Conservation (phyloP, 1,140 invertebrate genomes). For the Drosophila ficusphila region DNA sequence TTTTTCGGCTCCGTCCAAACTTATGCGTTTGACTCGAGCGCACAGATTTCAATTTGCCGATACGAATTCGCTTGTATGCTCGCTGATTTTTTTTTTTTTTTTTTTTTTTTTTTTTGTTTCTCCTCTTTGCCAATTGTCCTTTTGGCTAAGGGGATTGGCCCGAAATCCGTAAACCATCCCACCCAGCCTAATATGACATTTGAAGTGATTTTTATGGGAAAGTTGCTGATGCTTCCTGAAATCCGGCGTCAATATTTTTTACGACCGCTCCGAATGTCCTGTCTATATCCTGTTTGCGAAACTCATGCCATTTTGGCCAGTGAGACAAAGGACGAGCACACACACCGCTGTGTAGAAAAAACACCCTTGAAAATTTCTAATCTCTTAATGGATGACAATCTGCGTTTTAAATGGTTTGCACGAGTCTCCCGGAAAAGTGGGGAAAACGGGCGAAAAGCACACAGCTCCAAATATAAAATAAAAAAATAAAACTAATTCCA, state of each 20-base stretch:
- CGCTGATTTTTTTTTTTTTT: neutral
- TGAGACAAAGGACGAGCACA: slow-evolving; percentile 66
- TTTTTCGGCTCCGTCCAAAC: slow-evolving; percentile 49
- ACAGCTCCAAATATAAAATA: slow-evolving; percentile 17
- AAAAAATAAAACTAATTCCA: slow-evolving; percentile 81
- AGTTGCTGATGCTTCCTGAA: slow-evolving; percentile 72
- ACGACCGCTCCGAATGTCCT: slow-evolving; percentile 54
- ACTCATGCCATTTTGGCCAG: slow-evolving; percentile 61
- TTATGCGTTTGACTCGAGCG: slow-evolving; percentile 63
- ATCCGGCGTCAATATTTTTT: slow-evolving; percentile 55
- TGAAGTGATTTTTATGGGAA: slow-evolving; percentile 82
- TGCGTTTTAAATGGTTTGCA: slow-evolving; percentile 81
- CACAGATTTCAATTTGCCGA: slow-evolving; percentile 79
- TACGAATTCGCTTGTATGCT: slow-evolving; percentile 56
- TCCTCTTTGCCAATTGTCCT: slow-evolving; percentile 66
- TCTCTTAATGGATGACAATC: slow-evolving; percentile 82
- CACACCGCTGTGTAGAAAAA: slow-evolving; percentile 42
- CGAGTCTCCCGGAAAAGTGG: slow-evolving; percentile 38
- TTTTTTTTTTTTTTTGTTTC: neutral
- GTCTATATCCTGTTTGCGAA: slow-evolving; percentile 69
- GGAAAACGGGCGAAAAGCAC: neutral
- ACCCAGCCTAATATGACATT: slow-evolving; percentile 74
- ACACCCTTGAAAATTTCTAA: slow-evolving; percentile 79
- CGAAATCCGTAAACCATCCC: slow-evolving; percentile 40
- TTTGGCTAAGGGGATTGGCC: slow-evolving; percentile 44